These are phyloP conservation scores for Caprella mutica DNA, from an alignment of 2,888 invertebrate species.

Conservation along the genomic window DNA sequence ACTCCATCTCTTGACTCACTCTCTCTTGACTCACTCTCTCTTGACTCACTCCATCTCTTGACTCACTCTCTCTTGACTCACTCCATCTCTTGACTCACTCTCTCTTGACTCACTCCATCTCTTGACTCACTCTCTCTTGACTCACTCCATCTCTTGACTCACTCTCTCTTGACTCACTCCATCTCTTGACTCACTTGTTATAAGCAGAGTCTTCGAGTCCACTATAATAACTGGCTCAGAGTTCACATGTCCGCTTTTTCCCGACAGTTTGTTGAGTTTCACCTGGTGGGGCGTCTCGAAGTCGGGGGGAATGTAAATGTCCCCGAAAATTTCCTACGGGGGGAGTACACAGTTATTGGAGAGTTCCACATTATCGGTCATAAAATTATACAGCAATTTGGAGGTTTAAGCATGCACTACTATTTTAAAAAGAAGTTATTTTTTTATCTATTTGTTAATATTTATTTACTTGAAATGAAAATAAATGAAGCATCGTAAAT, in stretches of 20 bases:
- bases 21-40: neutral
- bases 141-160: neutral
- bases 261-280: constrained; percentile 49
- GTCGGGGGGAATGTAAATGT: constrained; percentile 78
- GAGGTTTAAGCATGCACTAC: too few relatives aligned
- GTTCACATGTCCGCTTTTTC: constrained; percentile 53
- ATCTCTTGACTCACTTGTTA: constrained; percentile 40
- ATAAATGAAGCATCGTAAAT: neutral
- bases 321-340: constrained; percentile 66
- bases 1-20: constrained; percentile 11
- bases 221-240: constrained; percentile 61
- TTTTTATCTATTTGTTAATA: too few relatives aligned
- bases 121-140: constrained; percentile 11
- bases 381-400: too few relatives aligned
- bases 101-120: neutral
- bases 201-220: constrained; percentile 65
- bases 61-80: too few relatives aligned
- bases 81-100: neutral
- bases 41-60: neutral
- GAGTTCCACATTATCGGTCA: too few relatives aligned
- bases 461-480: neutral
- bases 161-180: neutral
- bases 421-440: too few relatives aligned
- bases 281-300: constrained; percentile 72
- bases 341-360: constrained; percentile 3